Conservation (phyloP, 2,888 invertebrate genomes). For the Graphium colonna region DNA sequence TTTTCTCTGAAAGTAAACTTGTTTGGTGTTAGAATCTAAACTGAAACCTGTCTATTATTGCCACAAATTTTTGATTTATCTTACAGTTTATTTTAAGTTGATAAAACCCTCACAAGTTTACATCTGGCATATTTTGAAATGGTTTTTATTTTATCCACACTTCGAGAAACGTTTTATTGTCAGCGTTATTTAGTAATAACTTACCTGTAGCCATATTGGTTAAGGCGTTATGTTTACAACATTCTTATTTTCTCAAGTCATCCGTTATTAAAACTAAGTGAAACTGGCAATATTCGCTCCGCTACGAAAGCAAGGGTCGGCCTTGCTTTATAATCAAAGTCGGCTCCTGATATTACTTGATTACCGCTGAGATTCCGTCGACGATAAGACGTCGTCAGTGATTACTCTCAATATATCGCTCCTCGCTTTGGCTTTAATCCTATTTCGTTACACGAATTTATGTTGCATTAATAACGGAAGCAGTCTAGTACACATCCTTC, state of each 20-base stretch:
- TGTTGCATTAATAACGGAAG: slow-evolving; percentile 14
- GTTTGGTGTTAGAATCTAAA: no score
- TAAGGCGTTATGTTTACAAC: background rate
- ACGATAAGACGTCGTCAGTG: slow-evolving; percentile 26
- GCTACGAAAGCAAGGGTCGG: background rate
- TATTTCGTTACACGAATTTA: slow-evolving; percentile 37
- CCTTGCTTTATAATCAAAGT: background rate
- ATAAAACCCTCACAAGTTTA: no score
- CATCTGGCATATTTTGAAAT: no score
- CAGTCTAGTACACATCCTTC: background rate
- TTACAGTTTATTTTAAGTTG: no score
- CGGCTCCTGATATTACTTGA: slow-evolving; percentile 42
- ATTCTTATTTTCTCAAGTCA: no score
- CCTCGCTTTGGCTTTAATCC: slow-evolving; percentile 39
- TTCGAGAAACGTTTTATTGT: no score
- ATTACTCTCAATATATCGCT: slow-evolving; percentile 26
- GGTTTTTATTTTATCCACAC: no score
- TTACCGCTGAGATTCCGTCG: slow-evolving; percentile 43
- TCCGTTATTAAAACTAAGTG: background rate
- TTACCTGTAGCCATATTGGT: no score
- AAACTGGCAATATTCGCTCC: background rate
- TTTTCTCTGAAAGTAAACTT: no score
- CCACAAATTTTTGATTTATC: no score
- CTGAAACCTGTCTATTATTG: no score
- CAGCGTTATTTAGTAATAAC: no score